Conservation (phyloP, 2,797 vertebrate species). For the Microctenopoma steveboyesi region DNA sequence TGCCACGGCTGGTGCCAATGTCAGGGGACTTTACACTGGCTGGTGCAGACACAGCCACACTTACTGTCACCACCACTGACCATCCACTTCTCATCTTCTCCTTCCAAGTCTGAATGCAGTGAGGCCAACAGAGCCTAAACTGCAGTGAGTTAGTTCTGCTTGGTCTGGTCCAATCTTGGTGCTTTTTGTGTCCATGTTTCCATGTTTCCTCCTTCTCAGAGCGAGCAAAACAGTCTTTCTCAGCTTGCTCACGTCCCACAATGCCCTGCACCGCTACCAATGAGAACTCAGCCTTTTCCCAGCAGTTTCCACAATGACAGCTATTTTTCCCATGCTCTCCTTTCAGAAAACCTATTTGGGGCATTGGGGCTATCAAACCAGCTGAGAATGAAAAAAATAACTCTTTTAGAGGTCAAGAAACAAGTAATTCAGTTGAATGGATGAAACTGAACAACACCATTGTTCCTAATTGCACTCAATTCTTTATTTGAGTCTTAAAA, state of each 20-base stretch:
- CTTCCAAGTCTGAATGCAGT: conserved; percentile 50
- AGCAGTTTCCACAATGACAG: conserved; percentile 67
- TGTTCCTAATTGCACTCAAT: conserved; percentile 40
- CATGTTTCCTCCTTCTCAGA: conserved; percentile 63
- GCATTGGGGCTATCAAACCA: conserved; percentile 64
- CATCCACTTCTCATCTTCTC: conserved; percentile 54
- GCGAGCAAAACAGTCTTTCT: conserved; percentile 56
- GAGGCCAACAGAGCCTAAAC: conserved; percentile 47
- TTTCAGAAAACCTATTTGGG: conserved; percentile 73
- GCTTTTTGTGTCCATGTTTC: conserved; percentile 53
- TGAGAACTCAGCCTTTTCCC: conserved; percentile 73
- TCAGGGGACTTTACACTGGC: conserved; percentile 64
- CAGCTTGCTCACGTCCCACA: conserved; percentile 65
- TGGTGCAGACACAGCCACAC: conserved; percentile 27
- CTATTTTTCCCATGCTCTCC: conserved; percentile 78
- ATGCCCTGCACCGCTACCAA: conserved; percentile 62
- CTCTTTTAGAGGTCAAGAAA: conserved; percentile 42
- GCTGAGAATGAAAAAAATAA: conserved; percentile 55
- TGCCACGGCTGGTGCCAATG: conserved; percentile 53
- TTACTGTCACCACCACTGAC: conserved; percentile 34
- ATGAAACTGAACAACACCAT: conserved; percentile 44
- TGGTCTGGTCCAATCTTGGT: conserved; percentile 42
- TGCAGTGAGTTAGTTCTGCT: conserved; percentile 51
- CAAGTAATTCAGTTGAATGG: conserved; percentile 36
- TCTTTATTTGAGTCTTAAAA: conserved; percentile 30